phyloP scores from a whole-genome alignment of 2,797 vertebrate genomes.

The Brotula barbata region DNA sequence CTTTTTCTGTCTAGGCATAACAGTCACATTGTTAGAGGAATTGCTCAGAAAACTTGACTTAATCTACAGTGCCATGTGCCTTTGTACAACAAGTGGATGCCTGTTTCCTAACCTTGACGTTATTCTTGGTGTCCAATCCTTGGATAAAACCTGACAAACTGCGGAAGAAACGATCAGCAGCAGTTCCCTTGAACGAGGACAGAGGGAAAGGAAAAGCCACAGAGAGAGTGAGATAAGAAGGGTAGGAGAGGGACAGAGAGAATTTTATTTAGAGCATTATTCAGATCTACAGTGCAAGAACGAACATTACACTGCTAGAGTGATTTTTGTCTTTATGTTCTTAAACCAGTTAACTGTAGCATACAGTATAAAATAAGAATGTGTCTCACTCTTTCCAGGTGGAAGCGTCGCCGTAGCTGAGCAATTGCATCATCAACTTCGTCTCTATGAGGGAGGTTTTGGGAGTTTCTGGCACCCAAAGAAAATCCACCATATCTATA shows the following conservation, averaged over 20 bases:
- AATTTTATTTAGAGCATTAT: constrained; percentile 13
- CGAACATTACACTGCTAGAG: too few species aligned
- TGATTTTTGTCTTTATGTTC: too few species aligned
- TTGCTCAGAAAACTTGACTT: constrained; percentile 2
- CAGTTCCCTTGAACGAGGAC: constrained; percentile 81
- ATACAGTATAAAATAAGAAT: neutral
- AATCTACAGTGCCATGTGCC: constrained; percentile 7
- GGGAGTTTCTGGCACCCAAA: constrained; percentile 85
- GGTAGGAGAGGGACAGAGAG: neutral
- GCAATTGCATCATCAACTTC: constrained; percentile 85
- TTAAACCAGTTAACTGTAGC: neutral
- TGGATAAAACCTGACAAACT: constrained; percentile 89
- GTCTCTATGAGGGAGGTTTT: too few species aligned
- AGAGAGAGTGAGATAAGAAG: neutral
- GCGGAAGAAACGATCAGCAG: constrained; percentile 90
- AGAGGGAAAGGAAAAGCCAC: constrained; percentile 3
- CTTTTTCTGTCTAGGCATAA: too few species aligned
- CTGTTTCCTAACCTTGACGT: constrained; percentile 87
- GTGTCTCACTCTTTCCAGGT: constrained; percentile 82
- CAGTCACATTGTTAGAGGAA: neutral
- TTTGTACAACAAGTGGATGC: constrained; percentile 14
- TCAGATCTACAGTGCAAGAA: constrained; percentile 1
- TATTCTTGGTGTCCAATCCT: constrained; percentile 91
- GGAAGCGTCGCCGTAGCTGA: constrained; percentile 85
- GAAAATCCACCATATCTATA: constrained; percentile 96